Percentiles rank a stretch among this genome's conserved stretches.
These are phyloP conservation scores for Agrilus biguttatus DNA, from an alignment of 2,888 invertebrate genomes.

Conservation along the genomic window DNA sequence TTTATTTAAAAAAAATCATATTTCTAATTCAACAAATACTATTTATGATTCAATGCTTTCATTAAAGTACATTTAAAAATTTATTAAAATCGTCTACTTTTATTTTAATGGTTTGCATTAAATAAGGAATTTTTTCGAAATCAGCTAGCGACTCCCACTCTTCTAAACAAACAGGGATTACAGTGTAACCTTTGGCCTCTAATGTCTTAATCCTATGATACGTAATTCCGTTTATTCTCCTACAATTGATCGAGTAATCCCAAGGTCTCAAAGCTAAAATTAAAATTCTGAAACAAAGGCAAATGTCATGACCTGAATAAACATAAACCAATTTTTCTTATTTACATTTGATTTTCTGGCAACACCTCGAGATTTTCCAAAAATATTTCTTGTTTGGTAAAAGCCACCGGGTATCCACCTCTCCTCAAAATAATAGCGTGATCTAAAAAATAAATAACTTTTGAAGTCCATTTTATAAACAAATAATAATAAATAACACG, in stretches of 20 bases:
- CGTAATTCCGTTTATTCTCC: conserved; percentile 37
- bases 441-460: conserved; percentile 24
- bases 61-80: too few species aligned
- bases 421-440: conserved; percentile 37
- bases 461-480: too few species aligned
- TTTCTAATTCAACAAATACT: too few species aligned
- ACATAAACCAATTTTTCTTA: conserved; percentile 17
- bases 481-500: too few species aligned
- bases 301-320: conserved; percentile 4
- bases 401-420: conserved; percentile 36
- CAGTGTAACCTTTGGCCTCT: conserved; percentile 39
- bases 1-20: too few species aligned
- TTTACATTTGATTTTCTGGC: conserved; percentile 33
- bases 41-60: too few species aligned
- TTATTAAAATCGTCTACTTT: conserved; percentile 15
- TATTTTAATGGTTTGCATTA: conserved; percentile 44
- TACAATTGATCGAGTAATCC: conserved; percentile 44
- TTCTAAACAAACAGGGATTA: conserved; percentile 38
- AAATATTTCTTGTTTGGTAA: conserved; percentile 24
- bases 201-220: conserved; percentile 39
- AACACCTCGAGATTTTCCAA: conserved; percentile 33
- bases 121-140: conserved; percentile 46
- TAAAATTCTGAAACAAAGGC: conserved; percentile 37
- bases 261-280: conserved; percentile 37
- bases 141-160: conserved; percentile 40